Evolutionary conservation across 2,888 invertebrate species (phyloP).

Genomic region (Leucophenga montana): DNA sequence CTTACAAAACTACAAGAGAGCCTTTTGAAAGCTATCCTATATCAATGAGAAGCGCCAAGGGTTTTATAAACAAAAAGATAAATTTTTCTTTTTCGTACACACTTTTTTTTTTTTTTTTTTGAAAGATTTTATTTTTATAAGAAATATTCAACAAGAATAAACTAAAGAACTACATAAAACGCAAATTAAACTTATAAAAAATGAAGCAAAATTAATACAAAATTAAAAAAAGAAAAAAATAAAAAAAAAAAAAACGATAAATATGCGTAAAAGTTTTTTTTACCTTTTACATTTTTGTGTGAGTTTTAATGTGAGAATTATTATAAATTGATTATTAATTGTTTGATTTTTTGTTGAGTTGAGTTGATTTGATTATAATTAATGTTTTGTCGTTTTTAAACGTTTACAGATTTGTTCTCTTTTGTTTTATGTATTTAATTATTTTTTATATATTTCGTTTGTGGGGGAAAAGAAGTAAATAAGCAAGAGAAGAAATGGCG

Average conservation of each 20-base stretch:
- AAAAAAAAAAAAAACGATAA: conserved; percentile 45
- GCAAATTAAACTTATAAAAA: conserved; percentile 28
- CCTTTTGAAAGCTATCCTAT: conserved; percentile 74
- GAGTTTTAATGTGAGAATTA: conserved; percentile 40
- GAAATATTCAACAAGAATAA: conserved; percentile 28
- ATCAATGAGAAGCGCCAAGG: conserved; percentile 73
- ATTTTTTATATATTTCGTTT: conserved; percentile 44
- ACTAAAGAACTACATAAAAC: conserved; percentile 1
- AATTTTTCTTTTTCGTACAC: conserved; percentile 79
- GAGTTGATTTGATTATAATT: conserved; percentile 23
- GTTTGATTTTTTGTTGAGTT: conserved; percentile 33
- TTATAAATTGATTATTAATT: conserved; percentile 30
- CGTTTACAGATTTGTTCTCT: conserved; percentile 47
- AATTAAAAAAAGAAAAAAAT: conserved; percentile 27
- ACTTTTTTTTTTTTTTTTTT: no score
- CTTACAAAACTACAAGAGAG: conserved; percentile 74
- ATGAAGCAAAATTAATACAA: conserved; percentile 18
- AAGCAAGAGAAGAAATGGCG: conserved; percentile 68
- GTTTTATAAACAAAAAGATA: conserved; percentile 81
- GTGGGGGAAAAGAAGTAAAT: conserved; percentile 63
- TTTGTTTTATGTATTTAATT: conserved; percentile 37
- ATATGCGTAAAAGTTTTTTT: conserved; percentile 61
- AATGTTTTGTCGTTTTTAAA: conserved; percentile 39
- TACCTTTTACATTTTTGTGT: conserved; percentile 64
- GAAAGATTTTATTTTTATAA: conserved; percentile 38